Percentiles rank a stretch among this genome's conserved stretches.
Evolutionary conservation across 2,797 vertebrate genomes (phyloP).

Genomic region (Rhynchotus rufescens): DNA sequence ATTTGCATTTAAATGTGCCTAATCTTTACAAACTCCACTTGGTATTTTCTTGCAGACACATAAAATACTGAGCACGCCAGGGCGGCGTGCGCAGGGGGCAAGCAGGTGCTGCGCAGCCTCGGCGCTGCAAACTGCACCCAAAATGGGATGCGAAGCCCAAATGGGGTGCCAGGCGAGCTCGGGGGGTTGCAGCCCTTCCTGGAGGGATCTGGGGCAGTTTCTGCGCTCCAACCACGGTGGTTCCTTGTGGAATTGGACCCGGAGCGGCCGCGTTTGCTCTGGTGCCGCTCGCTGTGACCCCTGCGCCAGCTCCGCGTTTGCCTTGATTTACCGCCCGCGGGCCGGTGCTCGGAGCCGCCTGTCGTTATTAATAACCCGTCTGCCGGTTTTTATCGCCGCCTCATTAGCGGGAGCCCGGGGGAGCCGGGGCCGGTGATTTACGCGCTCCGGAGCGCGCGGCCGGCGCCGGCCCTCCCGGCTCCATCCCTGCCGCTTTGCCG

Average conservation of each 20-base stretch:
- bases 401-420: rapidly evolving
- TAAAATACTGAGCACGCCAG: neutral
- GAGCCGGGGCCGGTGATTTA: rapidly evolving
- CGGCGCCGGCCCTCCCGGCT: too few species aligned
- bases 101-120: neutral
- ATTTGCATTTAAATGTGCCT: conserved; percentile 74
- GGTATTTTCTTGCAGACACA: conserved; percentile 32
- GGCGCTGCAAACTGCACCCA: too few species aligned
- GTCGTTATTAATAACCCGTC: neutral
- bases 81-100: neutral
- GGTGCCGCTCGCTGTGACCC: rapidly evolving
- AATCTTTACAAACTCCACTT: conserved; percentile 50
- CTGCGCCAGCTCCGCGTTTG: rapidly evolving
- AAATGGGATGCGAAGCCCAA: neutral
- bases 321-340: rapidly evolving
- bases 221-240: too few species aligned
- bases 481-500: too few species aligned
- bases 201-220: too few species aligned
- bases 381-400: neutral
- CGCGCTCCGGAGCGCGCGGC: too few species aligned
- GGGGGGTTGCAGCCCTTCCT: too few species aligned
- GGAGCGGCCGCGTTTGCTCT: neutral
- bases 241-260: rapidly evolving
- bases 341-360: neutral
- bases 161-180: too few species aligned